Conservation (phyloP, 2,113 vertebrate genomes). For the Fregata magnificens region DNA sequence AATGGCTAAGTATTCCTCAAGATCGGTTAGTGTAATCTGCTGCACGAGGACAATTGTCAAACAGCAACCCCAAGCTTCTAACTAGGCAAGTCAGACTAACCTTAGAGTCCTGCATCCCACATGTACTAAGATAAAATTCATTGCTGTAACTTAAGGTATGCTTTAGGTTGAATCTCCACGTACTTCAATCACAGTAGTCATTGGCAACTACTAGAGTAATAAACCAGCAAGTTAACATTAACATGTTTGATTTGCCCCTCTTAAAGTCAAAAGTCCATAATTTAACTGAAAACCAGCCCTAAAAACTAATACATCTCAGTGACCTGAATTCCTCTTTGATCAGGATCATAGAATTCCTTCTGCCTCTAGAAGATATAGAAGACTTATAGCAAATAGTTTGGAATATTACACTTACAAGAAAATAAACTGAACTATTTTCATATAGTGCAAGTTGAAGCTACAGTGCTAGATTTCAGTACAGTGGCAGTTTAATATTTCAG, state of each 20-base stretch:
- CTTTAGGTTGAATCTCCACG: not conserved
- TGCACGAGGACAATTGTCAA: rapidly evolving
- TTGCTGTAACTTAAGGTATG: not conserved
- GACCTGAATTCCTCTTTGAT: not conserved
- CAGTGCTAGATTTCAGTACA: not conserved
- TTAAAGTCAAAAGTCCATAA: not conserved
- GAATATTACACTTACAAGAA: not conserved
- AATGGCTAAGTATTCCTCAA: not conserved
- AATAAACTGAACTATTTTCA: not conserved
- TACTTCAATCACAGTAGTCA: not conserved
- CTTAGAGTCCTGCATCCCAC: not conserved
- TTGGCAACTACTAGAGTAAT: not conserved
- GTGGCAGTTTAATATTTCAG: not conserved
- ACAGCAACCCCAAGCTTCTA: not conserved
- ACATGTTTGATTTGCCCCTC: not conserved
- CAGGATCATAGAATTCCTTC: not conserved
- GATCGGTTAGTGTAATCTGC: not conserved
- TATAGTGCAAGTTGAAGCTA: not conserved
- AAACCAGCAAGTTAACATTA: not conserved
- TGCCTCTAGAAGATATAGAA: not conserved
- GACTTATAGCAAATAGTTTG: not conserved
- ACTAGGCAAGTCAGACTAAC: not conserved
- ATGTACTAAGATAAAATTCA: not conserved
- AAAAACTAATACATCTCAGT: not conserved
- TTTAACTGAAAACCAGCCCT: not conserved